Evolutionary conservation across 2,888 invertebrate species (phyloP), one percentile per base, ranked within the genome.

Genomic region (Caenorhabditis sp.): DNA sequence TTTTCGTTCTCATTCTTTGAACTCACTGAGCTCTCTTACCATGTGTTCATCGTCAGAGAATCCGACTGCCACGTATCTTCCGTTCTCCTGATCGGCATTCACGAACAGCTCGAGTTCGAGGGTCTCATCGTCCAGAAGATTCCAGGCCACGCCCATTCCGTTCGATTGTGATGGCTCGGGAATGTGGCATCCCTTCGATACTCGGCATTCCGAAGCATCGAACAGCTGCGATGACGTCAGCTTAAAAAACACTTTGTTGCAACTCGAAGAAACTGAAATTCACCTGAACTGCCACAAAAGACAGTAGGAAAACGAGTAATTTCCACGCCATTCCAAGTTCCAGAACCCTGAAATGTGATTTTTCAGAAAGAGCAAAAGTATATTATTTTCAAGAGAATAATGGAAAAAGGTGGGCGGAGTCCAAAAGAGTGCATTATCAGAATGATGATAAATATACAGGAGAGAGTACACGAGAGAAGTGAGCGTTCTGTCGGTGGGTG

Each of bases 21-120:
- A 48, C 9, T 37, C 17, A 53, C 15, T 11, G 26, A 55, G 43
- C 9, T 17, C 22, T 41, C 48, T 32, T 11, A 71, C 76, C 78
- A 78, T 82, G 22, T 27, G 24, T 22, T 48, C 48, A 52, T 85
- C 84, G 8, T 81, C 80, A 1, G 84, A 84, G 53, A 84, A 84
- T 7, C 84, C 85, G 26, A 85, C 70, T 3, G 83, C 83, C 26
- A 85, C 66, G 52, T 84, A 85, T 20, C 43, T 58, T 20, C 75
- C 79, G 2, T 17, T 58, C 30, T 46, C 63, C 20, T 72, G 35
- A 2, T 73, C 50, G 15, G 76, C 52, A 35, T 70, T 73, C 35
- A 76, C 65, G 20, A 75, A 66, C 30, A 79, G 32, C 58, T 79
- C 79, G 24, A 79, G 26, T 26, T 56, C 73, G 11, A 79, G 46